Conservation (phyloP, 1,140 invertebrate species). For the Teleopsis dalmanni region DNA sequence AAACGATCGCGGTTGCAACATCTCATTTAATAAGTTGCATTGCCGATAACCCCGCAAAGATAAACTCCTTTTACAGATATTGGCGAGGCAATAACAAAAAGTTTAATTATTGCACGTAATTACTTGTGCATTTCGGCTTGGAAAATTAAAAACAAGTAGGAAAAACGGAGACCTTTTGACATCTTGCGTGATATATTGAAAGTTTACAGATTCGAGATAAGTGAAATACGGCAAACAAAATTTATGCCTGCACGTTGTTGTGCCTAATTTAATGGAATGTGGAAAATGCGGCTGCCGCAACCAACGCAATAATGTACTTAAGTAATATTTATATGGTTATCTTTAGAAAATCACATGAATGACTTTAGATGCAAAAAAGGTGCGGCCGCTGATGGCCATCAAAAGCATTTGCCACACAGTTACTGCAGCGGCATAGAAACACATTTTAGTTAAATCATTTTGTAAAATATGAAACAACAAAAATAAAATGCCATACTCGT, state of each 20-base stretch:
- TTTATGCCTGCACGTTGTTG: background rate
- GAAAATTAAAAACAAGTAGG: too few species aligned
- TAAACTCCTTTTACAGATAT: too few species aligned
- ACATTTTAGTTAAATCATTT: too few species aligned
- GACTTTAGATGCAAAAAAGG: constrained; percentile 5
- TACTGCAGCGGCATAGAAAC: background rate
- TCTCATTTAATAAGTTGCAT: too few species aligned
- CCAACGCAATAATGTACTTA: background rate
- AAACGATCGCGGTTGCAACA: too few species aligned
- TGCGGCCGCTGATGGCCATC: constrained; percentile 5
- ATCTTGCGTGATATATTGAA: constrained; percentile 5
- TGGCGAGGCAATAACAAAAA: too few species aligned
- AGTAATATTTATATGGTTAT: background rate
- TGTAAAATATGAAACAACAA: too few species aligned
- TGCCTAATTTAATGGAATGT: constrained; percentile 4
- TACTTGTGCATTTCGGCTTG: too few species aligned
- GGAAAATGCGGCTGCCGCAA: constrained; percentile 3
- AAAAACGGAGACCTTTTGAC: constrained; percentile 5
- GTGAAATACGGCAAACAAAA: background rate
- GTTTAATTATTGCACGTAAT: too few species aligned
- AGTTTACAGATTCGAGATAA: background rate
- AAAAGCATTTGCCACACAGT: background rate
- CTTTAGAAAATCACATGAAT: constrained; percentile 1
- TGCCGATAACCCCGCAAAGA: too few species aligned
- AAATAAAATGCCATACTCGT: too few species aligned